A percentile compares a stretch with the other conserved stretches of the same genome.
These are phyloP conservation scores for Cheirogaleus major DNA, from an alignment of 2,797 vertebrate genomes.

Conservation along the genomic window DNA sequence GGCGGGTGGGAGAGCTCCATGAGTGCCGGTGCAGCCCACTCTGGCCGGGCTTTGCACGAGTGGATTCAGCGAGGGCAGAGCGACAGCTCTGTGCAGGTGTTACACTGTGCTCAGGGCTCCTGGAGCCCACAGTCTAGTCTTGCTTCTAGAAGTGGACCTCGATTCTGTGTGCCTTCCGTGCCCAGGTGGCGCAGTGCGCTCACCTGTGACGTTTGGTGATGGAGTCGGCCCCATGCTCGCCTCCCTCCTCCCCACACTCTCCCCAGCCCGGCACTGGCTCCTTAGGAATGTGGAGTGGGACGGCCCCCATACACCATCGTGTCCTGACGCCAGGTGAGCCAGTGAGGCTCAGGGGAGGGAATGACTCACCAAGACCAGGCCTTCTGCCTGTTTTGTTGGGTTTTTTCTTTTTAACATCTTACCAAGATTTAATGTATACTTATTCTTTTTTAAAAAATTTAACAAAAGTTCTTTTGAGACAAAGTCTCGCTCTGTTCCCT, in stretches of 20 bases:
- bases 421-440: conserved; percentile 98
- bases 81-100: neutral
- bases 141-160: neutral
- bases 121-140: neutral
- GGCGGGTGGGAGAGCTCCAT: neutral
- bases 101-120: neutral
- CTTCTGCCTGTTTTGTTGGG: neutral
- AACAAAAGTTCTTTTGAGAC: neutral
- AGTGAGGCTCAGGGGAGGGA: neutral
- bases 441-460: conserved; percentile 88
- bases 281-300: neutral
- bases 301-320: too few species aligned
- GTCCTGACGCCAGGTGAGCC: neutral
- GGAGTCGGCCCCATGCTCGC: neutral
- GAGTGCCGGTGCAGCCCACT: neutral
- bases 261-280: neutral
- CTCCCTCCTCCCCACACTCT: neutral
- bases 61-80: neutral
- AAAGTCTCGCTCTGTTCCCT: neutral
- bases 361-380: neutral
- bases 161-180: neutral
- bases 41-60: neutral
- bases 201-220: neutral
- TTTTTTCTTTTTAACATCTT: conserved; percentile 87
- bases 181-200: neutral